Percentiles rank a stretch among this genome's conserved stretches.
phyloP scores from a whole-genome alignment of 2,888 invertebrate genomes.

The Chymomyza caudatula region DNA sequence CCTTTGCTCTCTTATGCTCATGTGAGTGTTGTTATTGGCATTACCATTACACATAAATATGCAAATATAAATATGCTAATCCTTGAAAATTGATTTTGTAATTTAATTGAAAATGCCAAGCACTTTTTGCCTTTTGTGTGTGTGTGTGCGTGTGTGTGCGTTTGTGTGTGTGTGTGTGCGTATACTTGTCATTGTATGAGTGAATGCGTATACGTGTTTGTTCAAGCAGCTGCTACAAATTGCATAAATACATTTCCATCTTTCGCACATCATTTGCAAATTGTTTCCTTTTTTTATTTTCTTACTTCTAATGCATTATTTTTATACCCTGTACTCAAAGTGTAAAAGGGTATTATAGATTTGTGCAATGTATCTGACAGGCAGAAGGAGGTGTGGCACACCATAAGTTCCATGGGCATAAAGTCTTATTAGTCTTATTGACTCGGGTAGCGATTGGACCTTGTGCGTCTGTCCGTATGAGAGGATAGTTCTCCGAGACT shows the following conservation, averaged over 20 bases:
- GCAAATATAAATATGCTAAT: constrained; percentile 72
- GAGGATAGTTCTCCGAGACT: too few relatives aligned
- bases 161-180: constrained; percentile 24
- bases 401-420: too few relatives aligned
- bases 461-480: too few relatives aligned
- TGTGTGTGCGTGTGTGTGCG: constrained; percentile 23
- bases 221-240: constrained; percentile 70
- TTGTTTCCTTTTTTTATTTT: background rate
- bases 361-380: too few relatives aligned
- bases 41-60: constrained; percentile 49
- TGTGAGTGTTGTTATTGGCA: constrained; percentile 3
- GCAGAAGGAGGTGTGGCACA: too few relatives aligned
- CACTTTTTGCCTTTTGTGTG: constrained; percentile 25
- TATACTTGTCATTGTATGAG: constrained; percentile 30
- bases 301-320: constrained; percentile 37
- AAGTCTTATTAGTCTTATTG: too few relatives aligned
- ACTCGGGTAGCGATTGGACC: too few relatives aligned
- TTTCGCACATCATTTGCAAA: constrained; percentile 60
- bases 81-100: constrained; percentile 69
- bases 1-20: background rate
- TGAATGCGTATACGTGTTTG: constrained; percentile 36
- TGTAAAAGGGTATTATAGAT: too few relatives aligned
- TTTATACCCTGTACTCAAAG: too few relatives aligned
- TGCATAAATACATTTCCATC: constrained; percentile 55
- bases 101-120: constrained; percentile 66